Conservation (phyloP, 2,113 vertebrate genomes). For the Pseudorhombus dupliciocellatus region DNA sequence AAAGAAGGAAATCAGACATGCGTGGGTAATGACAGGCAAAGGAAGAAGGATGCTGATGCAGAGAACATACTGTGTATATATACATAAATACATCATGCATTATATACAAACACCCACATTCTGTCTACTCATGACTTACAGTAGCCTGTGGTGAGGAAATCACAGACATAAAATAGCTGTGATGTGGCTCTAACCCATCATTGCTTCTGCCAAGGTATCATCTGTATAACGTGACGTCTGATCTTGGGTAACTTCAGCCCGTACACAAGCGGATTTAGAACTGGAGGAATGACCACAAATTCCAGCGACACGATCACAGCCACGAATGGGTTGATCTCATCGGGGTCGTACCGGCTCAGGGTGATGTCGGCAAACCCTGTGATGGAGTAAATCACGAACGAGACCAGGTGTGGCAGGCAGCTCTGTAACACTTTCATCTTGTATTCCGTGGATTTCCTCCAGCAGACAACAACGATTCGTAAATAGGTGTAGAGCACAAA, state of each 20-base stretch:
- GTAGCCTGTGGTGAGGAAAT: not conserved
- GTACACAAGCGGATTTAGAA: constrained; percentile 47
- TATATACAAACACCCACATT: no score
- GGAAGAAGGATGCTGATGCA: no score
- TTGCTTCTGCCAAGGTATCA: not conserved
- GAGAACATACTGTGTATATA: no score
- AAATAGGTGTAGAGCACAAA: constrained; percentile 40
- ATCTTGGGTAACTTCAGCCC: constrained; percentile 47
- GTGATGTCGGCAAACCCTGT: constrained; percentile 19
- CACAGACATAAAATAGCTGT: not conserved
- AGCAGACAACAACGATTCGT: constrained; percentile 30
- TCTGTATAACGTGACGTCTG: constrained; percentile 15
- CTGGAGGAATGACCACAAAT: constrained; percentile 35
- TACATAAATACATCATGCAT: no score
- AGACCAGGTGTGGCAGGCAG: constrained; percentile 41
- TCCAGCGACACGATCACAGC: constrained; percentile 34
- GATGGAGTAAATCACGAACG: constrained; percentile 32
- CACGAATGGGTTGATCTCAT: constrained; percentile 25
- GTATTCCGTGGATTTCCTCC: constrained; percentile 24
- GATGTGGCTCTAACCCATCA: not conserved
- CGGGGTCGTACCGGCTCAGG: constrained; percentile 14
- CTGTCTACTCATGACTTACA: no score
- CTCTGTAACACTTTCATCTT: constrained; percentile 38
- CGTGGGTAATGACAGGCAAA: no score
- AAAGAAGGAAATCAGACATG: no score